Conservation (phyloP, 2,113 vertebrate genomes). For the Melanerpes aurifrons region DNA sequence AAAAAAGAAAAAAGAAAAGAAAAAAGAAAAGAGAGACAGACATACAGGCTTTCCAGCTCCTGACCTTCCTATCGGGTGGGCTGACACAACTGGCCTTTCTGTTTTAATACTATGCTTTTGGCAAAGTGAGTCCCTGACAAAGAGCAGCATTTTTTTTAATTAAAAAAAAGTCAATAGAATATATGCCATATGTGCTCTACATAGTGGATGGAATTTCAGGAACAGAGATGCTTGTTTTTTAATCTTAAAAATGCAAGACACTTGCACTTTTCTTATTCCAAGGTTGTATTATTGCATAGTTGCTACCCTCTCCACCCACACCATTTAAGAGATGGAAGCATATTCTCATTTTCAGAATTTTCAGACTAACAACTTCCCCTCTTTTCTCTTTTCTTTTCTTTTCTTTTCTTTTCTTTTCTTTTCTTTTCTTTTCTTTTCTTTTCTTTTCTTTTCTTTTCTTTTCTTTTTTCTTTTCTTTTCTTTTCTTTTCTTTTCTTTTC, state of each 20-base stretch:
- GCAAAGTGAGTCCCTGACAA: conserved; percentile 68
- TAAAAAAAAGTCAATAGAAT: conserved; percentile 65
- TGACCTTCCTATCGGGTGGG: conserved; percentile 68
- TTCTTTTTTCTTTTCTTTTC: too few relatives aligned
- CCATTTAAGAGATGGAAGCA: background rate
- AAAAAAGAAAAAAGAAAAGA: too few relatives aligned
- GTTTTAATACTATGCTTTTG: conserved; percentile 71
- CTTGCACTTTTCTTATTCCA: background rate
- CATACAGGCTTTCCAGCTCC: conserved; percentile 36
- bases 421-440: too few relatives aligned
- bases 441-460: too few relatives aligned
- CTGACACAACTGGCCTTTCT: conserved; percentile 75
- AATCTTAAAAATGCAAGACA: background rate
- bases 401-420: too few relatives aligned
- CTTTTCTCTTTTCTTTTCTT: too few relatives aligned
- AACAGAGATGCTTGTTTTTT: background rate
- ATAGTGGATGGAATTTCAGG: conserved; percentile 62
- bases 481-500: too few relatives aligned
- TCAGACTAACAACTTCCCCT: background rate
- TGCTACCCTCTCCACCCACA: background rate
- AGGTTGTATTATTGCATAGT: background rate
- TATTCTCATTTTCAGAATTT: background rate
- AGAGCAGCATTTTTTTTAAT: conserved; percentile 66
- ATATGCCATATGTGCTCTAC: conserved; percentile 72
- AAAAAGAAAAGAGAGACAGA: background rate